Evolutionary conservation across 2,113 vertebrate genomes (phyloP).

Genomic region (Actenoides lindsayi): DNA sequence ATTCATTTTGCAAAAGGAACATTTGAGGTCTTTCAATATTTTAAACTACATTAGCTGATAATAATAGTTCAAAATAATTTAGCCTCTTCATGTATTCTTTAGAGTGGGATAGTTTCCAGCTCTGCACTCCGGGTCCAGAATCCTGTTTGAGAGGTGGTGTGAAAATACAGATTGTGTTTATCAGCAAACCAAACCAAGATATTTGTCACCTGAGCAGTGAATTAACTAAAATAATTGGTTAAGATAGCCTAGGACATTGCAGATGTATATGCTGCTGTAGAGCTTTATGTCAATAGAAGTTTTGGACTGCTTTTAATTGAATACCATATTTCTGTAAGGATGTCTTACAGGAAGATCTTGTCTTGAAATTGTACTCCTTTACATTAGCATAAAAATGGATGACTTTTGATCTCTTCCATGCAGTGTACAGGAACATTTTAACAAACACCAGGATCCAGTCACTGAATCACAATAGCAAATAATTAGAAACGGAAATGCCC

Average conservation of each 20-base stretch:
- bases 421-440: background rate
- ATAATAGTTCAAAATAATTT: background rate
- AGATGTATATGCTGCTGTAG: background rate
- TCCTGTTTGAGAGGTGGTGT: background rate
- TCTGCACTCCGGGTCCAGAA: background rate
- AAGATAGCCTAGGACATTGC: background rate
- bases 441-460: background rate
- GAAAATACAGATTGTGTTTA: background rate
- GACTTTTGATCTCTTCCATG: background rate
- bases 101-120: background rate
- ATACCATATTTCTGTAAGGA: background rate
- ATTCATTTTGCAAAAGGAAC: background rate
- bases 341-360: background rate
- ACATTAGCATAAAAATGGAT: background rate
- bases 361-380: background rate
- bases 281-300: background rate
- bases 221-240: background rate
- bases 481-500: conserved; percentile 17
- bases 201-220: background rate
- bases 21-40: background rate
- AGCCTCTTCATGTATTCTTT: background rate
- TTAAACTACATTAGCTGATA: background rate
- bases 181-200: background rate
- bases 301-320: background rate
- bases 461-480: conserved; percentile 17